A percentile compares a stretch with the other conserved stretches of the same genome.
These are phyloP conservation scores for Lucilia cuprina DNA, from an alignment of 1,140 invertebrate species.

Conservation along the genomic window DNA sequence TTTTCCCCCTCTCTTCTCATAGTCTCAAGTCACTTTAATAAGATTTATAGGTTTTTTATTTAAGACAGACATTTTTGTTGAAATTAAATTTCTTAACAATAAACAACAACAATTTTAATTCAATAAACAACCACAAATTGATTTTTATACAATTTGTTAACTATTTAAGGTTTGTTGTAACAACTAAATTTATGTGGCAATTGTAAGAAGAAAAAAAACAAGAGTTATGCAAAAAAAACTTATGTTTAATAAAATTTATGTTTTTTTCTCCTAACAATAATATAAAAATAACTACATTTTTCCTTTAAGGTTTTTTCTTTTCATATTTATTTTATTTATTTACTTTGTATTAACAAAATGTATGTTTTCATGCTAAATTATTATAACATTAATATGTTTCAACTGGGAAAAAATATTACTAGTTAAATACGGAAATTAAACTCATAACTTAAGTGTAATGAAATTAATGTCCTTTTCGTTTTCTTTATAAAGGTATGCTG, in stretches of 20 bases:
- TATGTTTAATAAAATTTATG: neutral
- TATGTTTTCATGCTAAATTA: constrained; percentile 3
- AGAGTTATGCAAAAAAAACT: no score
- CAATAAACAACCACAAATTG: no score
- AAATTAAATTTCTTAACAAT: neutral
- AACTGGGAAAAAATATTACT: neutral
- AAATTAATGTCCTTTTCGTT: neutral
- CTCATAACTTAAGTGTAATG: constrained; percentile 2
- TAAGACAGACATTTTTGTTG: neutral
- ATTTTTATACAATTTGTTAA: no score
- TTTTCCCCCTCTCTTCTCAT: no score
- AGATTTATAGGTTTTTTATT: neutral
- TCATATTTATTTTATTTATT: neutral
- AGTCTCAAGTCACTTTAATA: neutral
- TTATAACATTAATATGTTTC: neutral
- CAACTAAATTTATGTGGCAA: no score
- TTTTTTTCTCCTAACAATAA: neutral
- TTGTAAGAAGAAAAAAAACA: no score
- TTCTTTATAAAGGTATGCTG: neutral
- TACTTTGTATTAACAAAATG: neutral
- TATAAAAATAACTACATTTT: neutral
- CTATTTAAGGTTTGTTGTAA: no score
- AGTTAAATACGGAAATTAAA: neutral
- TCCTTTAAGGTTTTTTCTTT: neutral
- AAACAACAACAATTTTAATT: no score